Base-by-base conservation (phyloP, 2,797 vertebrate species). In the Sebastes steindachneri region DNA sequence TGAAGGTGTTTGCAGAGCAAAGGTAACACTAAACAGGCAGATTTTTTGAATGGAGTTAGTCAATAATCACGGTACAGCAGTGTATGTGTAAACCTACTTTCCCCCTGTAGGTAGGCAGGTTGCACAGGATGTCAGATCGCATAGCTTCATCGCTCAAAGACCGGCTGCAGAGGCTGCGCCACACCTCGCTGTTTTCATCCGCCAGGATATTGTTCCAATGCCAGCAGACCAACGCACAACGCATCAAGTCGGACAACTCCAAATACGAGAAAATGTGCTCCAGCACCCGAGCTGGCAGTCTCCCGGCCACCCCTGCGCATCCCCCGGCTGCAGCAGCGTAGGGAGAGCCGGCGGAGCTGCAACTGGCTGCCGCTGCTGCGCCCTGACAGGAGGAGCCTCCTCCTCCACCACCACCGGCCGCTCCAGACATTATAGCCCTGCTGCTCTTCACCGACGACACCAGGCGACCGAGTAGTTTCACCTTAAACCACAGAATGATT, bases 181-280 rank as follows among this genome's bases (percentile, higher is more conserved):
- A 99, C 96, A 99, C 98, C 96, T 99, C 98, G 94, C 97, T 99
- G 94, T 99, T 99, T 89, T 99, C 98, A 77, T 99, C 98, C 68
- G 97, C 95, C 78, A 99, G 95, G 65, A 97, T 97, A 83, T 94
- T 96, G 93, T 96, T 96, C 98, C 98, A 99, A 85, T 98, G 97
- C 95, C 97, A 97, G 90, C 98, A 99, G 7, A 99, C 98, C 79
- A 98, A 76, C 41, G 96, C 92, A 89, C 98, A 99, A 54, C 95
- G 96, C 90, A 96, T 95, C 86, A 99, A 84, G 92, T 99, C 98
- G 33, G 92, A 90, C 77, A 98, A 88, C 60, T 99, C 98, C 92
- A 99, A 88, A 85, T 99, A 99, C 2, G 98, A 98, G 91, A 99
- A 98, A 5, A 99, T 87, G 51, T 98, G 96, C 94, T 99, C 98